phyloP scores from a whole-genome alignment of 2,113 vertebrate genomes.

The Narcine bancroftii region DNA sequence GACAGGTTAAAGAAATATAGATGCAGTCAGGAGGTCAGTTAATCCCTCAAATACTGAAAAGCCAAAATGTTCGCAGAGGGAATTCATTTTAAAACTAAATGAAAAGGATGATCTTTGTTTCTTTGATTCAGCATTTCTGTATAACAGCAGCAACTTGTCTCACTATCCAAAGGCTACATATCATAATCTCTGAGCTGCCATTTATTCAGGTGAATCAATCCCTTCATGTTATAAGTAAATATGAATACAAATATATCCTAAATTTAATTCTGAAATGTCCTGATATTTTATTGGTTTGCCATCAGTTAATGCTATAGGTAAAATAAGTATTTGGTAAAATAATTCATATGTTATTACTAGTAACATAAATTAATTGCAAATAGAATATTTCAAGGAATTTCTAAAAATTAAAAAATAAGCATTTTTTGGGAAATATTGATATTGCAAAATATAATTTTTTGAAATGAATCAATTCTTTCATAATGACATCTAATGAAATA shows the following conservation, averaged over 20 bases:
- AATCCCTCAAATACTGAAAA: conserved; percentile 54
- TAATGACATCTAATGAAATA: neutral
- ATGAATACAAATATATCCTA: neutral
- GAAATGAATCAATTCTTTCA: neutral
- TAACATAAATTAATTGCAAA: neutral
- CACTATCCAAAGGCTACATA: conserved; percentile 6
- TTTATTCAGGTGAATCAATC: neutral
- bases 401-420: neutral
- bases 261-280: neutral
- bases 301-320: neutral
- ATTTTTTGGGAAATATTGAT: neutral
- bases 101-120: conserved; percentile 51
- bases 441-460: neutral
- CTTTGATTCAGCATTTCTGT: conserved; percentile 54
- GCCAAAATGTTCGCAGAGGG: conserved; percentile 47
- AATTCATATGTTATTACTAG: neutral
- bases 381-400: neutral
- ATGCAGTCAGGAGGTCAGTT: conserved; percentile 47
- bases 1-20: conserved; percentile 45
- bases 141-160: conserved; percentile 1
- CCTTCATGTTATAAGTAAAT: conserved; percentile 23
- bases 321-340: neutral
- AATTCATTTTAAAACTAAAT: conserved; percentile 52
- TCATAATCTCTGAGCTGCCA: neutral
- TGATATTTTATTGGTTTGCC: neutral